A percentile compares a stretch with the other conserved stretches of the same genome.
Evolutionary conservation across 2,797 vertebrate species (phyloP).

Genomic region (Poecilia wingei): DNA sequence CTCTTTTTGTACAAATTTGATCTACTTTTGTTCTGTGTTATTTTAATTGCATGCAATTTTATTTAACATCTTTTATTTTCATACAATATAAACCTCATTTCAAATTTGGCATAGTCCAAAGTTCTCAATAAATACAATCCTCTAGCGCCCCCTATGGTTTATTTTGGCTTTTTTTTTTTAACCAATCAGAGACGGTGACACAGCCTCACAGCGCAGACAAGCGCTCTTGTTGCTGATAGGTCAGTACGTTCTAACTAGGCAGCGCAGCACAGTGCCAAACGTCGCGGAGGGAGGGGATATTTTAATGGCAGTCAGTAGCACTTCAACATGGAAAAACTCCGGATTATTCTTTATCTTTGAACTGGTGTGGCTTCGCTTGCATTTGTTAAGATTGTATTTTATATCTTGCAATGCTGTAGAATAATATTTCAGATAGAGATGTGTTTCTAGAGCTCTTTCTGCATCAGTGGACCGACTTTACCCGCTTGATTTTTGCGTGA

Average conservation of each 20-base stretch:
- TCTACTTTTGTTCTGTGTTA: neutral
- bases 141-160: conserved; percentile 61
- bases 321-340: conserved; percentile 73
- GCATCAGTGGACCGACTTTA: conserved; percentile 64
- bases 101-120: no score
- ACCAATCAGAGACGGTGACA: conserved; percentile 61
- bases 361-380: conserved; percentile 10
- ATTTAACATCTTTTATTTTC: neutral
- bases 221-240: conserved; percentile 66
- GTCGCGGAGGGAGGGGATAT: conserved; percentile 80
- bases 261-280: conserved; percentile 53
- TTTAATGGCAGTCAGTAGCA: conserved; percentile 81
- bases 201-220: neutral
- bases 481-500: conserved; percentile 71
- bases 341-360: conserved; percentile 65
- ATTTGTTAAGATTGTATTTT: conserved; percentile 5
- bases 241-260: neutral
- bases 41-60: neutral
- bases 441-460: conserved; percentile 51
- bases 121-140: conserved; percentile 24
- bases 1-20: neutral
- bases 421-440: conserved; percentile 2
- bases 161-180: conserved; percentile 17
- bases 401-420: neutral
- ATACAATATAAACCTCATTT: no score